Percentiles rank a stretch among this genome's conserved stretches.
Evolutionary conservation across 2,797 vertebrate genomes (phyloP).

Genomic region (Sebastes iracundus): DNA sequence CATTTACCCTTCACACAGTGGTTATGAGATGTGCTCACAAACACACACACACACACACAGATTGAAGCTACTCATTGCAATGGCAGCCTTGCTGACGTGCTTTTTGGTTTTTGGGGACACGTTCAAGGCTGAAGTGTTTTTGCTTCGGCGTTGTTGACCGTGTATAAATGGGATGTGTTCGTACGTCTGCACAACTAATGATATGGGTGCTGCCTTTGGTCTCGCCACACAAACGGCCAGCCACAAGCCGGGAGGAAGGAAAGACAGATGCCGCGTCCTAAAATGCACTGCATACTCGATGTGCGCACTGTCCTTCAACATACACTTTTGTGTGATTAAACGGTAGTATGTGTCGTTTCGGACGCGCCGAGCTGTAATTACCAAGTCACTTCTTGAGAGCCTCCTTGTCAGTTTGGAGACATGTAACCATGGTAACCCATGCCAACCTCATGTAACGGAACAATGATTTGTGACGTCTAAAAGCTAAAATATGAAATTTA

Average conservation of each 20-base stretch:
- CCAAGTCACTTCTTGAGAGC: not conserved
- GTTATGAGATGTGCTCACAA: slow-evolving; percentile 53
- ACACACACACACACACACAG: slow-evolving; percentile 30
- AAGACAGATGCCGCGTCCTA: not conserved
- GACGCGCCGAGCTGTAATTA: not conserved
- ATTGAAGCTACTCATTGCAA: slow-evolving; percentile 35
- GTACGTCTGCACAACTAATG: slow-evolving; percentile 57
- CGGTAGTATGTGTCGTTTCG: not conserved
- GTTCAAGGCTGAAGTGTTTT: slow-evolving; percentile 70
- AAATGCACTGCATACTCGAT: not conserved
- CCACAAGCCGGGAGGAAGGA: slow-evolving; percentile 31
- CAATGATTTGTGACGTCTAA: not conserved
- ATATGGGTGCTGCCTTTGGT: slow-evolving; percentile 59
- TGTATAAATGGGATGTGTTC: slow-evolving; percentile 61
- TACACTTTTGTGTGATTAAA: not conserved
- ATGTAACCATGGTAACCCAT: not conserved
- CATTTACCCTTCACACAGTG: slow-evolving; percentile 70
- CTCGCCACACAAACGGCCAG: slow-evolving; percentile 43
- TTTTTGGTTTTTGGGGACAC: slow-evolving; percentile 65
- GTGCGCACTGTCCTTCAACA: not conserved
- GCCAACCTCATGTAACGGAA: not conserved
- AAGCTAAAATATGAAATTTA: no score
- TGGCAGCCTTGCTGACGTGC: slow-evolving; percentile 41
- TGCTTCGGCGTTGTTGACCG: slow-evolving; percentile 51
- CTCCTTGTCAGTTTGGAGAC: not conserved